Evolutionary conservation across 2,888 invertebrate genomes (phyloP).

Genomic region (Pristionchus fissidentatus): DNA sequence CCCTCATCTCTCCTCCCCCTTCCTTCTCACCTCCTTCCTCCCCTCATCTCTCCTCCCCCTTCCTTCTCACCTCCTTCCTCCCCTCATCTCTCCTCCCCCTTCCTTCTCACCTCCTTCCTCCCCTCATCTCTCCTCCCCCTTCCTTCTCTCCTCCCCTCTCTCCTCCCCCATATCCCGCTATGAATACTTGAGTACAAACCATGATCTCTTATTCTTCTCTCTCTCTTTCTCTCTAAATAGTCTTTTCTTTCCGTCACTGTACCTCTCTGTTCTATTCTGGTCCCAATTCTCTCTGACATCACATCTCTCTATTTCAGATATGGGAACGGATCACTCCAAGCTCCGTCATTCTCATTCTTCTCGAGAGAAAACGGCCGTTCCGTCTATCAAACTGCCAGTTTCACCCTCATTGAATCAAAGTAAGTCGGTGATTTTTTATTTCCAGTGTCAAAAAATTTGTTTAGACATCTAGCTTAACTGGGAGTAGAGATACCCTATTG

Average conservation of each 20-base stretch:
- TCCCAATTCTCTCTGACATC: constrained; percentile 48
- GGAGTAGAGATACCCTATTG: too few relatives aligned
- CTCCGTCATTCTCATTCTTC: constrained; percentile 46
- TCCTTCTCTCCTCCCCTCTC: background rate
- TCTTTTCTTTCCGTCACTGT: background rate
- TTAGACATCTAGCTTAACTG: too few relatives aligned
- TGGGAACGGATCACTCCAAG: constrained; percentile 53
- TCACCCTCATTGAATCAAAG: constrained; percentile 51
- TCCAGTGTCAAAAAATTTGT: too few relatives aligned
- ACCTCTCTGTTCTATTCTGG: background rate
- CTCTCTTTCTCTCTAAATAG: background rate
- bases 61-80: background rate
- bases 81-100: background rate
- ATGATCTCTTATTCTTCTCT: background rate
- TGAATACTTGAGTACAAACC: background rate
- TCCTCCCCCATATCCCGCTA: constrained; percentile 38
- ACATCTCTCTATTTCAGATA: constrained; percentile 40
- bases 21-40: too few relatives aligned
- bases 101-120: background rate
- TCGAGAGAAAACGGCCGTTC: constrained; percentile 43
- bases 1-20: background rate
- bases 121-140: background rate
- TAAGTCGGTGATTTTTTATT: constrained; percentile 40
- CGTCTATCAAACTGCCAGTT: constrained; percentile 51
- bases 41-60: background rate